Base-by-base conservation (phyloP, 2,113 vertebrate genomes). In the Arenaria interpres region DNA sequence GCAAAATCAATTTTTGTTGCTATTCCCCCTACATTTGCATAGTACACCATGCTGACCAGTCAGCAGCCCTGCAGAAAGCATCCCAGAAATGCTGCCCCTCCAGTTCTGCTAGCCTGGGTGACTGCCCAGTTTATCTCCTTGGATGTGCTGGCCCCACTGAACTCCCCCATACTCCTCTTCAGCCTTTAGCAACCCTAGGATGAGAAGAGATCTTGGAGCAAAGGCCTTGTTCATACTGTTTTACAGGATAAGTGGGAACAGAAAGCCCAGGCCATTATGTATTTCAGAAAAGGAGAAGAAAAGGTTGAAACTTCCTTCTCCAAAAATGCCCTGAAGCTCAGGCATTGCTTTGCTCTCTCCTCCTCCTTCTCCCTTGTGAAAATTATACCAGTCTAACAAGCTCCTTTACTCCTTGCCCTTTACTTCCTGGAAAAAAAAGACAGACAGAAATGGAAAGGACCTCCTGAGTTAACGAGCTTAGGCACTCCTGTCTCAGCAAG, bases 41-140 rank as follows among this genome's bases (percentile, higher is more conserved):
- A 87, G 87, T 60, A 72, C 54, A 22, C 74, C 12, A 7, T 50
- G 66, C 81, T 96, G 91, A 93, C 89, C 94, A 89, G 87, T 82
- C 62, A 88, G 53, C 35, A 76, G 43, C 89, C 85, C 77, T 85
- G 60, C 60, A 62, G 91, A 82, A 94, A 68, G 74, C 62, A 95
- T 97, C 57, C 39, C 45, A 96, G 85, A 96, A 96, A 96, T 97
- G 96, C 81, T 95, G 62, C 73, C 69, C 33, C 80, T 96, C 96
- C 87, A 89, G 95, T 97, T 97, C 66, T 87, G 72, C 72, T 48
- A 91, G 87, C 46, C 64, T 78, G 69, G 6, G 51, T 81, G 39
- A 59, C 73, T 89, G 79, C 72, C 46, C 83, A 56, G 28, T 95
- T 87, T 84, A 89, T 71, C 76, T 95, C 21, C 48, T 64, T 35